These are phyloP conservation scores for Tarsius wallacei DNA, from an alignment of 2,797 vertebrate species.

Conservation along the genomic window DNA sequence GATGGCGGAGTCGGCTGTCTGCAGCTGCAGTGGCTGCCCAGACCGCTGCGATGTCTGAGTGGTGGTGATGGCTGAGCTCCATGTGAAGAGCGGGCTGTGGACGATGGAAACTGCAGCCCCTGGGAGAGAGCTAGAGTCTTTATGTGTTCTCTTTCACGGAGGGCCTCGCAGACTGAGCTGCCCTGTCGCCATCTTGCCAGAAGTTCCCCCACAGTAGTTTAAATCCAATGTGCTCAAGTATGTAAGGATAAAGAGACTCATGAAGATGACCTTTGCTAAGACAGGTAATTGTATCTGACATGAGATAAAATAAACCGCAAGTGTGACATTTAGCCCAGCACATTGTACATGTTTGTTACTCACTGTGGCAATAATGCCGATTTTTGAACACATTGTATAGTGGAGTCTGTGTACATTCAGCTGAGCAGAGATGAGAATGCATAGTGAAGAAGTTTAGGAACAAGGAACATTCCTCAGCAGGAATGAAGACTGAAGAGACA, in stretches of 20 bases:
- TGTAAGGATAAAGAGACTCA: neutral
- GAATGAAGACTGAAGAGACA: neutral
- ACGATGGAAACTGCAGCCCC: too few species aligned
- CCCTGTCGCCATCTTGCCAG: too few species aligned
- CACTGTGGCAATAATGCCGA: neutral
- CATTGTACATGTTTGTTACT: neutral
- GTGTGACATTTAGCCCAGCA: neutral
- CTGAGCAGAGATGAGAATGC: neutral
- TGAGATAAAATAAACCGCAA: conserved; percentile 57
- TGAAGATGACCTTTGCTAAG: neutral
- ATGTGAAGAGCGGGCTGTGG: too few species aligned
- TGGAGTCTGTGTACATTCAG: neutral
- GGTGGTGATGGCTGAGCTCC: too few species aligned
- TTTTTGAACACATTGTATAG: conserved; percentile 22
- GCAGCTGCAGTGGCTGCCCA: too few species aligned
- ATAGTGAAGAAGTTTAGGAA: conserved; percentile 15
- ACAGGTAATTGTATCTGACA: neutral
- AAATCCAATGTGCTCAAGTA: conserved; percentile 38
- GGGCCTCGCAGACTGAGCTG: too few species aligned
- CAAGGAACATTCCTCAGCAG: neutral
- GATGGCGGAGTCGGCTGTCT: too few species aligned
- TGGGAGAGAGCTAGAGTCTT: too few species aligned
- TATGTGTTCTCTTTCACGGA: too few species aligned
- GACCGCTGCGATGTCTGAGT: too few species aligned
- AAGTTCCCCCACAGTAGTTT: neutral